phyloP scores from a whole-genome alignment of 2,888 invertebrate genomes.

The Nebria brevicollis region DNA sequence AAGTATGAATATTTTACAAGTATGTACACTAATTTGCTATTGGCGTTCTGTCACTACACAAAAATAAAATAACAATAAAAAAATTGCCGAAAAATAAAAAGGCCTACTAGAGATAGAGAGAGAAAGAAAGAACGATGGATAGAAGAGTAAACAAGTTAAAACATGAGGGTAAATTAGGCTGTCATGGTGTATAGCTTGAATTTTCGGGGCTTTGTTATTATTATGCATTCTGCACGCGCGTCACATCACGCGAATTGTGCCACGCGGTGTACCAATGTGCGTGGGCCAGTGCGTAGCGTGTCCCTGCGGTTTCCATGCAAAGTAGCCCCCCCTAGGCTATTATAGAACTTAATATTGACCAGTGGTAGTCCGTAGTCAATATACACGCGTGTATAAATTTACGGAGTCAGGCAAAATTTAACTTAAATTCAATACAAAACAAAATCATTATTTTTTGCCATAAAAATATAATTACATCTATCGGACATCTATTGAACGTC shows the following conservation, averaged over 20 bases:
- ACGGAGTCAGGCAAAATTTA: not conserved
- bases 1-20: slow-evolving; percentile 30
- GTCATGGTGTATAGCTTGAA: slow-evolving; percentile 1
- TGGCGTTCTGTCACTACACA: slow-evolving; percentile 26
- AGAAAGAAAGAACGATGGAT: not conserved
- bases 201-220: slow-evolving; percentile 45
- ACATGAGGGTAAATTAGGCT: slow-evolving; percentile 11
- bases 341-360: slow-evolving; percentile 49
- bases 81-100: not conserved
- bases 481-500: no score
- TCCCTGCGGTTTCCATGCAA: slow-evolving; percentile 51
- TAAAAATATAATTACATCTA: no score
- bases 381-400: slow-evolving; percentile 19
- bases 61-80: slow-evolving; percentile 5
- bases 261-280: slow-evolving; percentile 48
- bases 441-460: not conserved
- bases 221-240: slow-evolving; percentile 53
- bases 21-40: slow-evolving; percentile 31
- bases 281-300: slow-evolving; percentile 51
- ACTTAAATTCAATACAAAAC: not conserved
- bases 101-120: not conserved
- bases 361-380: slow-evolving; percentile 32
- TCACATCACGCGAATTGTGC: slow-evolving; percentile 53
- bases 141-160: slow-evolving; percentile 31
- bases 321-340: slow-evolving; percentile 53